Percentiles rank a stretch among this genome's conserved stretches.
Evolutionary conservation across 2,113 vertebrate species (phyloP).

Genomic region (Fregata magnificens): DNA sequence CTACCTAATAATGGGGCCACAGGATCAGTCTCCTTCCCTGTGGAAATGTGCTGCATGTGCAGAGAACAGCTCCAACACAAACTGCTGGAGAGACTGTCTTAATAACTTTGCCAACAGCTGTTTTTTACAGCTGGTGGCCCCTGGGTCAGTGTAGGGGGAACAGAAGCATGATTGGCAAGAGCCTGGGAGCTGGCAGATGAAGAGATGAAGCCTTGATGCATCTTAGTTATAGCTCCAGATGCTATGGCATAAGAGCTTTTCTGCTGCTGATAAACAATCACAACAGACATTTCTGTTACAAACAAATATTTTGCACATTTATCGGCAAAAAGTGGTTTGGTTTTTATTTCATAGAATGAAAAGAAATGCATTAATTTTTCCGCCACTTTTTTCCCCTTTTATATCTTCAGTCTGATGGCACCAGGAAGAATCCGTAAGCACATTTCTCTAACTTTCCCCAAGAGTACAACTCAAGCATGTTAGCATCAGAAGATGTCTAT

Average conservation of each 20-base stretch:
- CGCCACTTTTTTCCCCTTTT: neutral
- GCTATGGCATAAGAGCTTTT: neutral
- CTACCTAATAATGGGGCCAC: no score
- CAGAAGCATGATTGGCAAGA: neutral
- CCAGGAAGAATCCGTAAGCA: neutral
- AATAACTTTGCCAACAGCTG: neutral
- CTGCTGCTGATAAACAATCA: neutral
- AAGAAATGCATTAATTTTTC: neutral
- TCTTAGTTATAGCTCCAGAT: neutral
- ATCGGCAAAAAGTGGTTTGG: neutral
- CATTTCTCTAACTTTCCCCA: neutral
- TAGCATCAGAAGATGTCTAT: neutral
- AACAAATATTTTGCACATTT: neutral
- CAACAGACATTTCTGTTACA: neutral
- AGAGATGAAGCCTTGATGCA: neutral
- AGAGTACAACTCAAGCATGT: neutral
- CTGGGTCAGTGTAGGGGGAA: neutral
- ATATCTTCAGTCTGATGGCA: neutral
- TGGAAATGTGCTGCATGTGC: neutral
- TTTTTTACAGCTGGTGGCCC: neutral
- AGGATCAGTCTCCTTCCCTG: no score
- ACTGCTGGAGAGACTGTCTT: neutral
- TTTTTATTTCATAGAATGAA: neutral
- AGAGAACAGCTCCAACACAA: neutral
- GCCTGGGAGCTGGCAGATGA: neutral